Percentiles rank a stretch among this genome's conserved stretches.
Conservation (phyloP, 2,113 vertebrate species). For the Ctenodactylus gundi region DNA sequence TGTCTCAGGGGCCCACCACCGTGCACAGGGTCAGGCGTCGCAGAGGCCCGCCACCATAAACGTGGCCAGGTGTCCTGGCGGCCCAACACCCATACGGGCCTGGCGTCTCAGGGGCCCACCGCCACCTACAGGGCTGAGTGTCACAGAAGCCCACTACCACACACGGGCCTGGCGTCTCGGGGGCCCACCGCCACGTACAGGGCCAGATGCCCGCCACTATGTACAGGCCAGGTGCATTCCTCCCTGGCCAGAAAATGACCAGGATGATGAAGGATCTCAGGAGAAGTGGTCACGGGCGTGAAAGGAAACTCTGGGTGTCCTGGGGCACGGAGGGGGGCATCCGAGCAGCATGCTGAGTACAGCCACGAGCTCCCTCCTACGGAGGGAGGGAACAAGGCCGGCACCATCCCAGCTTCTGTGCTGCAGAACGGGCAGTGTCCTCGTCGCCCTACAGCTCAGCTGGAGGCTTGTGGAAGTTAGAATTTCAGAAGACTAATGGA, state of each 20-base stretch:
- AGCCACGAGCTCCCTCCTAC: no score
- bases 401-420: neutral
- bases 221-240: accelerated
- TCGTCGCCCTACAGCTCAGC: neutral
- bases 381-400: accelerated
- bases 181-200: neutral
- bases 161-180: no score
- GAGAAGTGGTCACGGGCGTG: neutral
- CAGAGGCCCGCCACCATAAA: no score
- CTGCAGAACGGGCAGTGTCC: neutral
- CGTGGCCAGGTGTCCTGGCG: no score
- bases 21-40: no score
- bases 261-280: accelerated
- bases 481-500: neutral
- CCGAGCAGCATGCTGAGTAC: no score
- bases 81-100: no score
- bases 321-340: neutral
- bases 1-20: no score
- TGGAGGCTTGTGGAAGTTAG: neutral
- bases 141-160: no score
- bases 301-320: accelerated
- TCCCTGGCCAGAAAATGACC: accelerated
- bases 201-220: accelerated
- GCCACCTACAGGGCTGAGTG: no score
- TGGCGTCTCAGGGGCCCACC: no score